These are phyloP conservation scores for Agonopterix arenella DNA, from an alignment of 2,888 invertebrate species.

Conservation along the genomic window DNA sequence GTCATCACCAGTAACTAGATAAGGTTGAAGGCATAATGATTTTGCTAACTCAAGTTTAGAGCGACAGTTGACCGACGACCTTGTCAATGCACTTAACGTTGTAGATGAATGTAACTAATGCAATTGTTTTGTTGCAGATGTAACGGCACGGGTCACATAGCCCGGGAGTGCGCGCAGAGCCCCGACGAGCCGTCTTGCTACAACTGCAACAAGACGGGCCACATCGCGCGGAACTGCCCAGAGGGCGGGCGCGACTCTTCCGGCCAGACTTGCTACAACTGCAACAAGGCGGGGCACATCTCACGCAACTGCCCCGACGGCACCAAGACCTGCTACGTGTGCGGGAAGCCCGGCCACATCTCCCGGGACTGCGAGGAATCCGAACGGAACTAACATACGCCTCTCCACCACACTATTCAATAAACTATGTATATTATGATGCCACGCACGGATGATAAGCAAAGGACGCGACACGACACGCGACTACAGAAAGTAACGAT, in stretches of 20 bases:
- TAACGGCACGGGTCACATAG: slow-evolving; percentile 95
- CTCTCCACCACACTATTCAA: slow-evolving; percentile 17
- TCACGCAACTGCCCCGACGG: slow-evolving; percentile 90
- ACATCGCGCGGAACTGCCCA: slow-evolving; percentile 92
- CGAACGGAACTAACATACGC: slow-evolving; percentile 78
- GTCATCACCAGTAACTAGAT: too few species aligned
- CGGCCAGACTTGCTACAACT: slow-evolving; percentile 93
- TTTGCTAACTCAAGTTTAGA: too few species aligned
- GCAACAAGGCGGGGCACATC: slow-evolving; percentile 95
- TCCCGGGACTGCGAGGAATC: slow-evolving; percentile 93
- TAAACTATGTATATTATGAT: slow-evolving; percentile 65
- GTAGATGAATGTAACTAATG: not conserved
- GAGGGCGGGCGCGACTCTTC: slow-evolving; percentile 83
- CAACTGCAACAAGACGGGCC: slow-evolving; percentile 96
- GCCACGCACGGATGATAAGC: slow-evolving; percentile 75
- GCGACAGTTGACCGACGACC: too few species aligned
- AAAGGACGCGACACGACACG: slow-evolving; percentile 59
- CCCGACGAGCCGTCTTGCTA: slow-evolving; percentile 92
- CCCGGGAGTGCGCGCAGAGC: slow-evolving; percentile 92
- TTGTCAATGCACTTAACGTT: too few species aligned
- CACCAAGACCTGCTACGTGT: slow-evolving; percentile 94
- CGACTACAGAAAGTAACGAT: slow-evolving; percentile 58
- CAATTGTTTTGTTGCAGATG: slow-evolving; percentile 74
- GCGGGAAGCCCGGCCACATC: slow-evolving; percentile 94
- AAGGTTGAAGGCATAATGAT: too few species aligned